Conservation (phyloP, 2,797 vertebrate species). For the Anguilla anguilla region DNA sequence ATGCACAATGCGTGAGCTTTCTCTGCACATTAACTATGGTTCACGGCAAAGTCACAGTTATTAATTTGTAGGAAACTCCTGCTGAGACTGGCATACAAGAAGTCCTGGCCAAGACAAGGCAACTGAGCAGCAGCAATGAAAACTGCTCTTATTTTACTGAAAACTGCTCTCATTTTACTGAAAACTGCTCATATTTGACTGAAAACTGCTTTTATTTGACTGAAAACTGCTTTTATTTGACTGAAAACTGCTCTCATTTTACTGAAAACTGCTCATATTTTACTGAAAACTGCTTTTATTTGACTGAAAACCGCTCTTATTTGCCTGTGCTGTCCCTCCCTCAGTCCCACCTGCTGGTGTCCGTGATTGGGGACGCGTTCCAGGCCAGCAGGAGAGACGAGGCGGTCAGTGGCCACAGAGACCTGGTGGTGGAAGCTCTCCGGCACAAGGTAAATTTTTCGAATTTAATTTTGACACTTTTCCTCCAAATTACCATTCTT, state of each 20-base stretch:
- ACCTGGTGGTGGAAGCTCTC: slow-evolving; percentile 75
- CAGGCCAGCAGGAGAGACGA: slow-evolving; percentile 50
- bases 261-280: neutral
- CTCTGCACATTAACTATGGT: neutral
- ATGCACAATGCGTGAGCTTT: neutral
- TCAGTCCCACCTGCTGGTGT: slow-evolving; percentile 72
- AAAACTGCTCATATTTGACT: neutral
- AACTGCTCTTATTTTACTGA: neutral
- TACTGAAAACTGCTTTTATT: neutral
- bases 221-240: neutral
- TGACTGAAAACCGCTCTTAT: neutral
- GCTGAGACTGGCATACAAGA: neutral
- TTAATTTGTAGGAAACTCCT: neutral
- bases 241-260: too few species aligned
- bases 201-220: too few species aligned
- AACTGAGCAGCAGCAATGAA: neutral
- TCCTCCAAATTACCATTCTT: neutral
- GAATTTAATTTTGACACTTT: neutral
- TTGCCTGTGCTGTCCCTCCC: neutral
- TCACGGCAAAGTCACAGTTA: neutral
- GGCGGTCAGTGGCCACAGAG: slow-evolving; percentile 53
- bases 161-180: too few species aligned
- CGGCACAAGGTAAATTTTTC: slow-evolving; percentile 69
- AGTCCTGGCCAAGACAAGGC: neutral
- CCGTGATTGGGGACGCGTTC: slow-evolving; percentile 70